These are phyloP conservation scores for Myotis myotis DNA, from an alignment of 2,797 vertebrate species.

Conservation along the genomic window DNA sequence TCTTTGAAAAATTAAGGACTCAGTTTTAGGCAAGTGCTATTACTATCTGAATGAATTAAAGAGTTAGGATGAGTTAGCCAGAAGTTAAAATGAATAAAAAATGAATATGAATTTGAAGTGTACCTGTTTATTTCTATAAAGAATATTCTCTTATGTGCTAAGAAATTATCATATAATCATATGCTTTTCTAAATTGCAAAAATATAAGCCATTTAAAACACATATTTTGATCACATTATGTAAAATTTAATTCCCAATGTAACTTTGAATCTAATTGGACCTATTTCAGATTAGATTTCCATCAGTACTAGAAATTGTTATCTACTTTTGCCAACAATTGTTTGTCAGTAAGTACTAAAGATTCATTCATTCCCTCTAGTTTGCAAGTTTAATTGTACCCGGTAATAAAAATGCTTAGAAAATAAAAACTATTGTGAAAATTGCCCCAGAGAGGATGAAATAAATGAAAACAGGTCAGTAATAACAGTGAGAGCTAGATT, in stretches of 20 bases:
- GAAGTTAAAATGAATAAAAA: neutral
- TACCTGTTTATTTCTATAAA: neutral
- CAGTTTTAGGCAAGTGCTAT: neutral
- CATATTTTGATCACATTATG: neutral
- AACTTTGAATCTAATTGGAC: neutral
- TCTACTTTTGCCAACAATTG: neutral
- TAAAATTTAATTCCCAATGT: neutral
- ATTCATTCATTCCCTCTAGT: conserved; percentile 1
- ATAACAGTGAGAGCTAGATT: conserved; percentile 24
- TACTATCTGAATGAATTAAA: neutral
- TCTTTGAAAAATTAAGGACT: neutral
- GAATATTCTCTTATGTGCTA: neutral
- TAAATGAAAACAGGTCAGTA: neutral
- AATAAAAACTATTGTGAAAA: conserved; percentile 40
- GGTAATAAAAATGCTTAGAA: conserved; percentile 15
- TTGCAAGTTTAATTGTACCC: conserved; percentile 15
- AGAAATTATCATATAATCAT: neutral
- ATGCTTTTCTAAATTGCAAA: neutral
- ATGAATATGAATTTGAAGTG: neutral
- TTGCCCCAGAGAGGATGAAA: neutral
- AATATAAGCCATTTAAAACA: neutral
- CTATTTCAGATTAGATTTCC: neutral
- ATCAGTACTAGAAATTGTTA: neutral
- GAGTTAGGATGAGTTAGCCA: neutral
- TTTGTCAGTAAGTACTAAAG: neutral